Evolutionary conservation across 2,888 invertebrate species (phyloP).

Genomic region (Drosophila picticornis): DNA sequence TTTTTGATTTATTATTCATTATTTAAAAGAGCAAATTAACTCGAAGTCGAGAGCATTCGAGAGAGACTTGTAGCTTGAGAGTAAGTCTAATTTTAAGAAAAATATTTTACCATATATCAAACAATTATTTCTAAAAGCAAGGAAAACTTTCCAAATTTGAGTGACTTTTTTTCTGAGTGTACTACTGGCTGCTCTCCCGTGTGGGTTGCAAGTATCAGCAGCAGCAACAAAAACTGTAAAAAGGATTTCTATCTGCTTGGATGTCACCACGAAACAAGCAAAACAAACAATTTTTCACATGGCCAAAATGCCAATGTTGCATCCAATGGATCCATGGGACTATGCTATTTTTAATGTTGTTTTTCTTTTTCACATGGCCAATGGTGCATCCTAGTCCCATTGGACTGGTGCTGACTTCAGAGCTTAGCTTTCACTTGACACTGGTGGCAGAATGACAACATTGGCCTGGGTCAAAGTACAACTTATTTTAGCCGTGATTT

Average conservation of each 20-base stretch:
- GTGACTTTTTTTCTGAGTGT: background rate
- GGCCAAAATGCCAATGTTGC: conserved; percentile 10
- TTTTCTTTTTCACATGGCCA: background rate
- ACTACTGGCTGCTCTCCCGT: background rate
- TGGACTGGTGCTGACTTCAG: conserved; percentile 1
- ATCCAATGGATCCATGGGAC: background rate
- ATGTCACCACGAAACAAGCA: conserved; percentile 59
- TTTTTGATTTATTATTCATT: background rate
- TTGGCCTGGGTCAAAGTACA: conserved; percentile 72
- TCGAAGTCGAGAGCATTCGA: too few relatives aligned
- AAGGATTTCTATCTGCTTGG: conserved; percentile 65
- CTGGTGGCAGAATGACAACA: conserved; percentile 52
- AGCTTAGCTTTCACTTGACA: conserved; percentile 62
- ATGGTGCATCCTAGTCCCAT: conserved; percentile 41
- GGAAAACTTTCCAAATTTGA: background rate
- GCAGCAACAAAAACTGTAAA: conserved; percentile 17
- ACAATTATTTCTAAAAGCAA: too few relatives aligned
- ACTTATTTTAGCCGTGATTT: conserved; percentile 56
- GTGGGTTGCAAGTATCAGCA: conserved; percentile 22
- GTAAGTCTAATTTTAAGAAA: background rate
- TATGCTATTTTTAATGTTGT: background rate
- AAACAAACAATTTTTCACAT: conserved; percentile 58
- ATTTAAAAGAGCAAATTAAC: background rate
- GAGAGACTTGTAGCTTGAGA: too few relatives aligned
- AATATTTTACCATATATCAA: background rate